phyloP scores from a whole-genome alignment of 2,888 invertebrate species.

The Tridacna crocea region DNA sequence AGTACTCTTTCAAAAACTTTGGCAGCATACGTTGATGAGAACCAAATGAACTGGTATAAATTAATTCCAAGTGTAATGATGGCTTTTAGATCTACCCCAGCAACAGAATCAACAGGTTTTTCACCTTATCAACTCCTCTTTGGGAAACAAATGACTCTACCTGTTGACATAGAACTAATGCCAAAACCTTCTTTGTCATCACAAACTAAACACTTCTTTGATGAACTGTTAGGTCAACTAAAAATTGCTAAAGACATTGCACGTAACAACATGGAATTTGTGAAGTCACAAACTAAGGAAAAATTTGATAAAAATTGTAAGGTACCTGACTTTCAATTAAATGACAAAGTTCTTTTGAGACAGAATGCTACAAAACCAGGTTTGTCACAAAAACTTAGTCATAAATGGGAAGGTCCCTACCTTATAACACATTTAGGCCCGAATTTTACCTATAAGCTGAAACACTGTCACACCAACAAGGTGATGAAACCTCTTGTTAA shows the following conservation, averaged over 20 bases:
- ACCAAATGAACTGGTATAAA: conserved; percentile 48
- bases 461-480: conserved; percentile 1
- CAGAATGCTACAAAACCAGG: too few species aligned
- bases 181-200: conserved; percentile 33
- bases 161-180: conserved; percentile 31
- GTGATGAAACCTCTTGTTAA: not conserved
- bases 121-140: conserved; percentile 53
- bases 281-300: too few species aligned
- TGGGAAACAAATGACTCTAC: conserved; percentile 41
- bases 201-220: too few species aligned
- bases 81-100: conserved; percentile 55
- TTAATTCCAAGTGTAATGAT: conserved; percentile 56
- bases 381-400: too few species aligned
- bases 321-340: too few species aligned
- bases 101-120: too few species aligned
- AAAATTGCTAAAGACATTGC: too few species aligned
- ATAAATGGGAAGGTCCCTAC: conserved; percentile 1
- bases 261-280: too few species aligned
- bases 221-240: too few species aligned
- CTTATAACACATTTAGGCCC: not conserved
- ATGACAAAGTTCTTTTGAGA: too few species aligned
- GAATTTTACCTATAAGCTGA: not conserved
- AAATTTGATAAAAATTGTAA: too few species aligned
- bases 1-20: conserved; percentile 47
- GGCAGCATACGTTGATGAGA: conserved; percentile 35